These are phyloP conservation scores for Tiphia femorata DNA, from an alignment of 2,888 invertebrate species.

Conservation along the genomic window DNA sequence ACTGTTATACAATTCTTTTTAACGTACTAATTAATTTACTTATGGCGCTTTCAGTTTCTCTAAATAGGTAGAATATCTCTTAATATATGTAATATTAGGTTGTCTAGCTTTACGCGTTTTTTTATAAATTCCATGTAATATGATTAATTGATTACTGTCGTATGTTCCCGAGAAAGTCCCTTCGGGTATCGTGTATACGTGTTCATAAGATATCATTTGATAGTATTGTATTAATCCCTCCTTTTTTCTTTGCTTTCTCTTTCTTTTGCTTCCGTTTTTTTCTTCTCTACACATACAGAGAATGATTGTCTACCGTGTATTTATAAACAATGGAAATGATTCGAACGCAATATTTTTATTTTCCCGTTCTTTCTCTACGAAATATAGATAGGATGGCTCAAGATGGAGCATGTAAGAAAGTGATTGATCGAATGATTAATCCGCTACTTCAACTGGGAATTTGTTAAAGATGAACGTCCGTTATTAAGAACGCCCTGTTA, in stretches of 20 bases:
- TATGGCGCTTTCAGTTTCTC: conserved; percentile 34
- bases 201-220: conserved; percentile 43
- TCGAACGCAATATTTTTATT: conserved; percentile 12
- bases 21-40: conserved; percentile 50
- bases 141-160: conserved; percentile 39
- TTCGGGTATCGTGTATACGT: conserved; percentile 35
- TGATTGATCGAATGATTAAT: background rate
- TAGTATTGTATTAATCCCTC: conserved; percentile 15
- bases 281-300: background rate
- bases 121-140: conserved; percentile 47
- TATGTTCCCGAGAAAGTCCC: conserved; percentile 25
- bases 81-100: conserved; percentile 52
- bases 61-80: conserved; percentile 48
- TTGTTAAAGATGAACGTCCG: conserved; percentile 1
- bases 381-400: conserved; percentile 31
- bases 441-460: too few species aligned
- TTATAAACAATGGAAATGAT: conserved; percentile 7
- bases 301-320: conserved; percentile 10
- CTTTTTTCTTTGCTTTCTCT: background rate
- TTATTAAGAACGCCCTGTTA: background rate
- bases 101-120: conserved; percentile 46
- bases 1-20: conserved; percentile 44
- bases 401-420: background rate
- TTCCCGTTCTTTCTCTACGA: conserved; percentile 11
- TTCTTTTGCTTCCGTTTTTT: background rate